Conservation (phyloP, 1,140 invertebrate species). For the Meloidogyne floridensis region DNA sequence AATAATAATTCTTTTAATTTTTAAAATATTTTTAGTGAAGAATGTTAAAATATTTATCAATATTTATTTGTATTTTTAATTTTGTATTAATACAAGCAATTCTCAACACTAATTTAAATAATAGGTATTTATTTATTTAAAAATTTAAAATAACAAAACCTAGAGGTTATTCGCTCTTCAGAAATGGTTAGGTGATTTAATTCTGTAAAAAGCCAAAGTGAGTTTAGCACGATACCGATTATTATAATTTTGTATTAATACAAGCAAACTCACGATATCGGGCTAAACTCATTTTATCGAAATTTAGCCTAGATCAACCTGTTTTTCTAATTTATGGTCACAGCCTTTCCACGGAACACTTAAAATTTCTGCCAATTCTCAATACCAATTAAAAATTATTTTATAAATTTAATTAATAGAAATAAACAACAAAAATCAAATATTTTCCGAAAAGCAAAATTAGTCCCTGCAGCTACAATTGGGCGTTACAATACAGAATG, state of each 20-base stretch:
- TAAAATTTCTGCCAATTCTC: no score
- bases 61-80: slow-evolving; percentile 5
- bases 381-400: no score
- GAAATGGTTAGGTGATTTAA: no score
- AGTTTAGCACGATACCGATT: no score
- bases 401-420: neutral
- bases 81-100: neutral
- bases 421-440: neutral
- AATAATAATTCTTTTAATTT: neutral
- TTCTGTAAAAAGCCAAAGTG: no score
- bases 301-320: no score
- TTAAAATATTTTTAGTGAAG: neutral
- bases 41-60: slow-evolving; percentile 1
- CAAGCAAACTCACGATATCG: no score
- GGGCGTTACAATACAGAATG: slow-evolving; percentile 16
- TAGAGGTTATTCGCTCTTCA: no score
- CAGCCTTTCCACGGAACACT: no score
- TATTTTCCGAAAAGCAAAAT: slow-evolving; percentile 9
- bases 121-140: neutral
- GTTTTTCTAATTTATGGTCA: no score
- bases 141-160: neutral
- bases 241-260: no score
- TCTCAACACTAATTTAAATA: neutral
- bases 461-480: neutral
- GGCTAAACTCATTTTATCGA: no score